Evolutionary conservation across 2,797 vertebrate species (phyloP).

Genomic region (Pseudochirops corinnae): DNA sequence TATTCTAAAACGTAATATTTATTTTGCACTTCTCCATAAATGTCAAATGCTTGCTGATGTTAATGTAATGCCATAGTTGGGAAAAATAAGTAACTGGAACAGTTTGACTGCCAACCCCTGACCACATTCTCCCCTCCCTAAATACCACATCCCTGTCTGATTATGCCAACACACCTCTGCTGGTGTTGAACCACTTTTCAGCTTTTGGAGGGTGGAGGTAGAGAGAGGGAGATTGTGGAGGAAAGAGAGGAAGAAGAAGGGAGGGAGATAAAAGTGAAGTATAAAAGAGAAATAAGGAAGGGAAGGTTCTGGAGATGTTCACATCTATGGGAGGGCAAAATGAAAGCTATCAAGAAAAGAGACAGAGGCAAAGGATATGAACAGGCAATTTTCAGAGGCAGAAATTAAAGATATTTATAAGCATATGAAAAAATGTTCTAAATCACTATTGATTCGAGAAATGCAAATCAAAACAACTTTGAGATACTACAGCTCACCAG

Average conservation of each 20-base stretch:
- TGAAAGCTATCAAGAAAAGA: neutral
- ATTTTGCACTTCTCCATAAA: neutral
- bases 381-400: no score
- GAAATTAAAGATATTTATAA: no score
- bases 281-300: neutral
- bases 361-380: no score
- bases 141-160: neutral
- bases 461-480: no score
- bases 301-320: neutral
- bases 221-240: neutral
- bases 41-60: neutral
- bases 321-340: neutral
- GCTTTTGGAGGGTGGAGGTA: neutral
- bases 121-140: constrained; percentile 1
- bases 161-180: neutral
- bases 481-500: no score
- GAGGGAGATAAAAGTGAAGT: neutral
- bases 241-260: neutral
- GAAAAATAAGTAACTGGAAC: constrained; percentile 2
- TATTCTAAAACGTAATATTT: neutral
- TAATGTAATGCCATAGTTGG: neutral
- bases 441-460: no score
- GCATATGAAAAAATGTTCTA: no score
- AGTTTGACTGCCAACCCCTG: neutral
- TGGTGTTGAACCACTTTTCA: neutral